Evolutionary conservation across 92 coral and sea anemone genomes (phyloP).

Genomic region (Zoanthus sansibaricus): DNA sequence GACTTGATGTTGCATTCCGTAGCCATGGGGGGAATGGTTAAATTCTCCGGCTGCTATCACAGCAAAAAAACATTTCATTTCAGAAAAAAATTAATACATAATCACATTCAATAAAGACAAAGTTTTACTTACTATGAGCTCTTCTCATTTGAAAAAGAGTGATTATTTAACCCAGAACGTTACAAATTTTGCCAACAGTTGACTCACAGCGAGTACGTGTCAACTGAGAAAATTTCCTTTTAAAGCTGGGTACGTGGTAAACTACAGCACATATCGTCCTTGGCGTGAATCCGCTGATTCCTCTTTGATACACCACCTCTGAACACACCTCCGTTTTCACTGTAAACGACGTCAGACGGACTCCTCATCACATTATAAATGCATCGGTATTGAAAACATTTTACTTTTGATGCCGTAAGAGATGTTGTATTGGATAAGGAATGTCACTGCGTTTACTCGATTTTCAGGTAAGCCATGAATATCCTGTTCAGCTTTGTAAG

Average conservation of each 20-base stretch:
- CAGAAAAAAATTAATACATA: neutral
- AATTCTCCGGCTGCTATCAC: constrained; percentile 57
- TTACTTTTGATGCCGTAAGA: neutral
- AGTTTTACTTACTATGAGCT: constrained; percentile 38
- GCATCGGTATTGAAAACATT: neutral
- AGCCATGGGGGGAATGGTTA: constrained; percentile 64
- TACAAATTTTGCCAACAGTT: neutral
- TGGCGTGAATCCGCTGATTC: neutral
- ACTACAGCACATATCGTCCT: neutral
- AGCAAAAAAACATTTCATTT: neutral
- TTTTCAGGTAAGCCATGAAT: constrained; percentile 24
- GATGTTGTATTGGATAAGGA: constrained; percentile 16
- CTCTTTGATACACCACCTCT: neutral
- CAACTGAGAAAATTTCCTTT: constrained; percentile 27
- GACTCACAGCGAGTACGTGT: constrained; percentile 22
- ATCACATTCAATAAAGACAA: neutral
- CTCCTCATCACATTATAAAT: neutral
- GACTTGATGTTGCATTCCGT: constrained; percentile 84
- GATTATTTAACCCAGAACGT: neutral
- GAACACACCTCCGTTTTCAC: too few relatives aligned
- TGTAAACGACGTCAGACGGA: too few relatives aligned
- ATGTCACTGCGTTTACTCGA: neutral
- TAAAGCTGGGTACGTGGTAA: neutral
- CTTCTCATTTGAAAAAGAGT: constrained; percentile 37
- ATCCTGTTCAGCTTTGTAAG: too few relatives aligned